Evolutionary conservation across 1,140 invertebrate species (phyloP), one percentile per base, ranked within the genome.

Genomic region (Drosophila nasuta): DNA sequence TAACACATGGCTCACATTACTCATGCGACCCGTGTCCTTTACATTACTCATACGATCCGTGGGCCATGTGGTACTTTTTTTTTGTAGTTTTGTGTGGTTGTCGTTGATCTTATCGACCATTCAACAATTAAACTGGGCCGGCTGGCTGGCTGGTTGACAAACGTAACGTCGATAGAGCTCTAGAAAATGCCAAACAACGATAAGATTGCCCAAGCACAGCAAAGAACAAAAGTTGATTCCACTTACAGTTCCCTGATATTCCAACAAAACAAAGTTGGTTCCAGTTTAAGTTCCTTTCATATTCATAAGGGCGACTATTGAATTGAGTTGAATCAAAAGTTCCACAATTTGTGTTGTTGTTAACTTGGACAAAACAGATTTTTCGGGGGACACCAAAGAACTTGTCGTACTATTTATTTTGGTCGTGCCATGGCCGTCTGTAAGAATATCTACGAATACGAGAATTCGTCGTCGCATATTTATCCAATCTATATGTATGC

Each of bases 1-100:
- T 25, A n/a, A 10, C 10, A 10, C 3, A 38, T 38, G 7, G 35
- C 8, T 38, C 8, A 38, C 56, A 45, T 58, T 58, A 58, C 56
- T 58, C 56, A 58, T 58, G 3, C 7, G 41, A 7, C 35, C 54
- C 11, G 20, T 56, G 58, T 71, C 68, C 62, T 72, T 28, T 51
- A 75, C 46, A 43, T 83, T 83, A 85, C 77, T 85, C 81, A 83
- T 85, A 80, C 77, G 77, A 51, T 46, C 52, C 20, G 67, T 83
- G 13, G 13, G 20, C 52, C 46, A 20, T 17, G 7, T 46, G 30
- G 30, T 20, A 33, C 15, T 20, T 46, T 52, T 64, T 56, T 45
- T 17, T n/a, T 38, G 5, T 45, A 57, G 17, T 13, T 46, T 38
- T 15, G 13, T 25, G n/a, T 25, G 2, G 10, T 13, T 30, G 7